Base-by-base conservation (phyloP, 2,888 invertebrate genomes). In the Pharmacophagus antenor region DNA sequence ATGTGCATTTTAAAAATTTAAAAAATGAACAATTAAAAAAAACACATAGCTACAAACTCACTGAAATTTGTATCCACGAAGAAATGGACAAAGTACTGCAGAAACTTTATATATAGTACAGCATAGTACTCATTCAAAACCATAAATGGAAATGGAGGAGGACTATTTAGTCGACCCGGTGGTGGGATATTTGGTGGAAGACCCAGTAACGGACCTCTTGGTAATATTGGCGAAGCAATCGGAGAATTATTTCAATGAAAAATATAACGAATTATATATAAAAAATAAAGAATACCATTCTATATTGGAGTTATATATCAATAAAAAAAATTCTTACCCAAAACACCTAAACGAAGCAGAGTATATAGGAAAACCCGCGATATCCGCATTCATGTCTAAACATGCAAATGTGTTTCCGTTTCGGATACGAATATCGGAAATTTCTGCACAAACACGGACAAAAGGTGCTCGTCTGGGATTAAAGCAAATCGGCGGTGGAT, bases 361-460 rank as follows among this genome's bases (percentile, higher is more conserved):
- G 65, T 93, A 93, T 60, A 93, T 71, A 47, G 91, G 89, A 65
- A 91, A 93, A 12, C 92, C 92, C 47, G 86, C 92, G 63, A 93
- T 92, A 63, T 92, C 91, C 1, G 94, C 95, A 64, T 95, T 94
- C 71, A 96, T 93, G 70, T 93, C 94, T 69, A 96, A 86, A 76
- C 96, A 96, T 37, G 95, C 92, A 71, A 95, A 96, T 65, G 96
- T 93, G 74, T 96, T 96, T 62, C 94, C 92, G 27, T 95, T 95
- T 66, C 95, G 91, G 70, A 96, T 94, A 74, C 95, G 95, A 65
- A 96, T 94, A 72, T 96, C 96, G 61, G 95, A 95, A 72, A 96
- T 93, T 74, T 94, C 93, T 6, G 95, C 92, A 73, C 96, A 96
- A 55, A 96, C 92, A 69, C 92, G 92, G 4, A 95, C 91, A 64